Evolutionary conservation across 2,888 invertebrate species (phyloP), one percentile per base, ranked within the genome.

Genomic region (Rosalia funebris): DNA sequence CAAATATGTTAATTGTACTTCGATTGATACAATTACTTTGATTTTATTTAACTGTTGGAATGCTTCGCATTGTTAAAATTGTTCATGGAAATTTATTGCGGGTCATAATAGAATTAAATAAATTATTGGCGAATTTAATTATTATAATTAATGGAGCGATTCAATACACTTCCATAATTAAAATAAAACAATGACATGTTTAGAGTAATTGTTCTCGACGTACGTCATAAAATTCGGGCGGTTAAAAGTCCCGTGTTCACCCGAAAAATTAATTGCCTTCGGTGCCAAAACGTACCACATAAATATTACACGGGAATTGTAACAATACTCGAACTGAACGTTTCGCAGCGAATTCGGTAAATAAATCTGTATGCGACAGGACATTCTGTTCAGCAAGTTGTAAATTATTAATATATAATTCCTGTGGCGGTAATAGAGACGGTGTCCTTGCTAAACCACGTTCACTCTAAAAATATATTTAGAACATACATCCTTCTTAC

Each of bases 311-410:
- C 41, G 17, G 41, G 41, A 41, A 17, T 16, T 17, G 17, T n/a
- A 17, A 41, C 19, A 2, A 15, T 19, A 17, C 41, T 41, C 17
- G 41, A 41, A 41, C 41, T n/a, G n/a, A n/a, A 41, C 41, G 17
- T 41, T n/a, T 11, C 17, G 41, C 17, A n/a, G 15, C 17, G 17
- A 41, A 41, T 41, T 41, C 15, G 15, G 15, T 37, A 37, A 17
- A 41, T 41, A 41, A 15, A 41, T 41, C 41, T 41, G 17, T 17
- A 17, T 7, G 3, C 25, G 25, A 7, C 25, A 3, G 4, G 25
- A 25, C 25, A 25, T 25, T 7, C 4, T 7, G n/a, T n/a, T n/a
- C n/a, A n/a, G n/a, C n/a, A n/a, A n/a, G n/a, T n/a, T n/a, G n/a
- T n/a, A n/a, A n/a, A n/a, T n/a, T n/a, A n/a, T n/a, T n/a, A n/a